Conservation (phyloP, 2,797 vertebrate species). For the Garrulus glandarius region DNA sequence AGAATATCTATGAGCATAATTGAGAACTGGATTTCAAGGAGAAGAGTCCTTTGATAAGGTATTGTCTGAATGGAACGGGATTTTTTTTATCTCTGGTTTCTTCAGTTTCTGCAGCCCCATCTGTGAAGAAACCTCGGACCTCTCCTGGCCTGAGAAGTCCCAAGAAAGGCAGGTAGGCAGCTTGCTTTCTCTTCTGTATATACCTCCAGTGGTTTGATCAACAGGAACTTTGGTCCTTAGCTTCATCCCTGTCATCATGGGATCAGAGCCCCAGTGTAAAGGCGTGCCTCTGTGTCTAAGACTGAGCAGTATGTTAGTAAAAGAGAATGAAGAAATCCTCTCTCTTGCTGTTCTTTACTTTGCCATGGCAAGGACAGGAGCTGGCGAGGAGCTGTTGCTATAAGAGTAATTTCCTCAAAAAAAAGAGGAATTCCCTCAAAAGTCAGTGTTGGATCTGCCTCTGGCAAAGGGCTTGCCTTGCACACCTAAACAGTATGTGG, state of each 20-base stretch:
- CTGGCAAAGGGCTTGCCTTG: neutral
- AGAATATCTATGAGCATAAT: neutral
- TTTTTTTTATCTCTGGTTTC: neutral
- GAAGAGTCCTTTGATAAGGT: neutral
- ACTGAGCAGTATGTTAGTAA: neutral
- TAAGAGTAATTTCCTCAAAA: neutral
- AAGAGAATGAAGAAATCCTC: neutral
- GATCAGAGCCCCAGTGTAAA: neutral
- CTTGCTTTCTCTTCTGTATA: neutral
- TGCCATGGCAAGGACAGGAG: neutral
- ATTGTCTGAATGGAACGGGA: neutral
- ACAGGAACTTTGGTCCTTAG: neutral
- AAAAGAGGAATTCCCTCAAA: neutral
- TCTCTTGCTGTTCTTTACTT: neutral
- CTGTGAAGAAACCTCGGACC: neutral
- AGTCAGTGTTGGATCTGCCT: neutral
- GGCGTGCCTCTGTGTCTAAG: neutral
- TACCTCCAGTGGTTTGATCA: neutral
- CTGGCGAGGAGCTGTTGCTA: neutral
- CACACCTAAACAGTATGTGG: neutral
- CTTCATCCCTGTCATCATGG: neutral
- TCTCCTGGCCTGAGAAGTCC: neutral
- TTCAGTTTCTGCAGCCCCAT: neutral
- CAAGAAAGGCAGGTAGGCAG: neutral
- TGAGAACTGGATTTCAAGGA: neutral